Evolutionary conservation across 2,797 vertebrate genomes (phyloP), one percentile per base, ranked within the genome.

Genomic region (Chaunax sp.): DNA sequence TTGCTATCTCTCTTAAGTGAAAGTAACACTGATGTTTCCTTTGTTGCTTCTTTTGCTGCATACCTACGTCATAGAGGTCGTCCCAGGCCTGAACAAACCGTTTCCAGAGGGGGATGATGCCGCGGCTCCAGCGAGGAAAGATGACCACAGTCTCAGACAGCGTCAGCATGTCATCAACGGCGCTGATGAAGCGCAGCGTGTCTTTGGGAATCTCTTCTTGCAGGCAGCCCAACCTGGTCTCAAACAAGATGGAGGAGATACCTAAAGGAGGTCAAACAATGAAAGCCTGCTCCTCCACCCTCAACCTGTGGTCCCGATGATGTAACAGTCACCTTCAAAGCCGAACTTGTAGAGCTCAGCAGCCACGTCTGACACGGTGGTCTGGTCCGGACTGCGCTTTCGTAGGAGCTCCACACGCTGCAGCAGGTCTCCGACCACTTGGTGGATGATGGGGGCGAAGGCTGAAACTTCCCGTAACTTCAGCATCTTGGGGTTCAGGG

Each of bases 21-120:
- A 40, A 6, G 6, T 0, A 1, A 3, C 15, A 7, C 2, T 0
- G 5, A 4, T 25, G 1, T 12, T 2, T 2, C 7, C 35, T 9
- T 23, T 10, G 2, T 8, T 14, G 4, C 14, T 38, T 46, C 4
- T 22, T 1, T 4, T 1, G 38, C 3, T n/a, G 50, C 92, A 1
- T 78, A 95, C 94, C 93, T 1, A 93, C 84, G 19, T 63, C 67
- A 4, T 63, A 91, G 44, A 95, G 82, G 74, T 93, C 87, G 35
- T 95, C 94, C 94, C 94, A 95, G 57, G 94, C 90, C 72, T 87
- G 81, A 2, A 94, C 69, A n/a, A 95, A 95, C 53, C 85, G 86
- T 0, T 51, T 74, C 94, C 94, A 95, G 77, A 84, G 87, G 5
- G 94, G 93, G 10, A 94, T 77, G 45, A 94, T 0, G 15, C 40